Evolutionary conservation across 2,888 invertebrate genomes (phyloP), one percentile per base, ranked within the genome.

Genomic region (Epirrita christyi): DNA sequence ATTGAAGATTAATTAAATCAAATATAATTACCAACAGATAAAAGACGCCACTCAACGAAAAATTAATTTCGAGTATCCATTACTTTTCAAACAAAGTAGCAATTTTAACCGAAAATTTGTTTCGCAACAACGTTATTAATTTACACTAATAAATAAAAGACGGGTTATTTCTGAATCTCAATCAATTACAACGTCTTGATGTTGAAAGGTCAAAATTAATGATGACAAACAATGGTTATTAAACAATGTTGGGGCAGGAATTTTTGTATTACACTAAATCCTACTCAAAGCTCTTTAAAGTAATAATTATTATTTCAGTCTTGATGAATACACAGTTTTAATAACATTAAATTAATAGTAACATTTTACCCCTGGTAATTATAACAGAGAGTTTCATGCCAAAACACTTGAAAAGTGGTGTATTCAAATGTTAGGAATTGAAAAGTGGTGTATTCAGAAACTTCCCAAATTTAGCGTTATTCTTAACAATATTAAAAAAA

Each of bases 41-140:
- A 63, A 66, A 56, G 46, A 41, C 51, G 47, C 48, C 61, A 56
- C 62, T 66, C 58, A 59, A 48, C 65, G 21, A 60, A 64, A 67
- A 67, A 61, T 67, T 68, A 71, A 71, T 71, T 66, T 68, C 43
- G 58, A 64, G 67, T 65, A 64, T 58, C 66, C 66, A 70, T 71
- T 67, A 68, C 70, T 71, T 65, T 67, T 51, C 45, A 60, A 64
- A 68, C 68, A 64, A 68, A 67, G 61, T 63, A 59, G 54, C 59
- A 62, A 70, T 64, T 64, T 67, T 44, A 55, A 60, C 55, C 56
- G 57, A 67, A 67, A 67, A 66, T 66, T 67, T 66, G 61, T 69
- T 65, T 63, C 63, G 60, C 54, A 61, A 61, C 55, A 66, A 59
- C 59, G 48, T 65, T 64, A 64, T 68, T 59, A 67, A 67, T 65